Base-by-base conservation (phyloP, 2,113 vertebrate species). In the Microcebus griseorufus region DNA sequence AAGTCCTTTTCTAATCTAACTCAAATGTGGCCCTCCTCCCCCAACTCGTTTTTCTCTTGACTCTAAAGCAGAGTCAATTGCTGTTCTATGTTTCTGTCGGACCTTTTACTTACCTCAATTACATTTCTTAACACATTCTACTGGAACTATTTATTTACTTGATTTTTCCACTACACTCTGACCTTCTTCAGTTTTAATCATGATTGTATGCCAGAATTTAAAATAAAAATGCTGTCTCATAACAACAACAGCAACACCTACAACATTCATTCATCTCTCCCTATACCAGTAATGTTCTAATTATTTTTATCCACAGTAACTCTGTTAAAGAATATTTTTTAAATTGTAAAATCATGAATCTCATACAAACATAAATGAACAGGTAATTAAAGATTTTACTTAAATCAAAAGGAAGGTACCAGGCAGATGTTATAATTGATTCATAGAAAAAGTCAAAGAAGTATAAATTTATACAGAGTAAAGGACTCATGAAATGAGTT, bases 121-220 rank as follows among this genome's bases (percentile, higher is more conserved):
- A 80, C 22, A 18, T 89, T 87, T 93, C 69, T 95, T 97, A 81
- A 90, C 51, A 88, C 69, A 55, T 29, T 85, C 22, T 81, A 62
- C 72, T 86, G 42, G 32, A 89, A 92, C 51, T 90, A 58, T 88
- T 86, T 92, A 86, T 96, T 98, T 92, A 37, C 87, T 95, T 87
- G 64, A 67, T 89, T 87, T 29, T 89, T 27, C 48, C 23, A 53
- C 23, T 82, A 23, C 17, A 48, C 67, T 75, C 70, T 91, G 72
- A 85, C 93, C 53, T 93, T 80, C 85, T 84, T 97, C 6, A 48
- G 45, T 96, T 97, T 85, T 83, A 97, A 84, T 87, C 55, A 87
- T 81, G 80, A 76, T 39, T 82, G 2, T 75, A 45, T 60, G 16
- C 55, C 13, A 76, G 51, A 55, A 69, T 20, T 45, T 32, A 55